A percentile compares a stretch with the other conserved stretches of the same genome.
Conservation (phyloP, 2,113 vertebrate species). For the Mixornis gularis region DNA sequence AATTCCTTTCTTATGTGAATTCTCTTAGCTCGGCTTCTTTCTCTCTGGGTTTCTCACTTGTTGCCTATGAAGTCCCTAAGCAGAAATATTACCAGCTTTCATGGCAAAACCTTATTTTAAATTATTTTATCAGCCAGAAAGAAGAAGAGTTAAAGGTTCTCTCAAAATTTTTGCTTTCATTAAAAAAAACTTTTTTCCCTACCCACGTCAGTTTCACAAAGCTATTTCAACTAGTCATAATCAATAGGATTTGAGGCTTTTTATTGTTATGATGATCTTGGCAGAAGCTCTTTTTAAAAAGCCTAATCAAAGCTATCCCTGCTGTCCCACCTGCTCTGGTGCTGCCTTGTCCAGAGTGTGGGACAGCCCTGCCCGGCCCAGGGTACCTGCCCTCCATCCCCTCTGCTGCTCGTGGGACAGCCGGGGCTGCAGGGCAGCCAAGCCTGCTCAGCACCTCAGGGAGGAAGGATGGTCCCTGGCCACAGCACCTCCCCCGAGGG, state of each 20-base stretch:
- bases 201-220: not conserved
- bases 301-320: not conserved
- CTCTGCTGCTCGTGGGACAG: not conserved
- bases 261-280: not conserved
- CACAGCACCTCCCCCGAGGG: rapidly evolving
- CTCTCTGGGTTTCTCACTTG: not conserved
- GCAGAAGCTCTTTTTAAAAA: not conserved
- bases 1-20: not conserved
- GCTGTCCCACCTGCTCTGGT: not conserved
- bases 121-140: not conserved
- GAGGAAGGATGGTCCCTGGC: not conserved
- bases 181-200: not conserved
- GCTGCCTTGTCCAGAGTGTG: rapidly evolving
- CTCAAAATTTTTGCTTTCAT: not conserved
- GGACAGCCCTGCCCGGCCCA: not conserved
- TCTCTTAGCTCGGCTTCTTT: not conserved
- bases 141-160: not conserved
- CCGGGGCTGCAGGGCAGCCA: not conserved
- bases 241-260: not conserved
- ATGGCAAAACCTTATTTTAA: not conserved
- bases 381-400: not conserved
- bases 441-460: not conserved
- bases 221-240: not conserved
- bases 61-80: not conserved
- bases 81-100: not conserved